A percentile compares a stretch with the other conserved stretches of the same genome.
Conservation (phyloP, 2,888 invertebrate species). For the Monochamus alternatus region DNA sequence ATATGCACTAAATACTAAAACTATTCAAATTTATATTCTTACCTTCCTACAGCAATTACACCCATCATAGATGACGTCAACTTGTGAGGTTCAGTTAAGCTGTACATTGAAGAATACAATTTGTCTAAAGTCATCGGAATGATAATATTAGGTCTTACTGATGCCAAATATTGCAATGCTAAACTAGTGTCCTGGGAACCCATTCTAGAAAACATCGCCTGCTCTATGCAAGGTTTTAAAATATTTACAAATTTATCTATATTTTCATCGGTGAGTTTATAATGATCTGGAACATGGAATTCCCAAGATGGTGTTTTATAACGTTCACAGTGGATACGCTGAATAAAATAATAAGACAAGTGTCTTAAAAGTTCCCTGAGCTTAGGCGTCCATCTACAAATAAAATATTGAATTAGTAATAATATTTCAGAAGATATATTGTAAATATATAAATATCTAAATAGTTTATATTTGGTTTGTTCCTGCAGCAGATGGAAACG, state of each 20-base stretch:
- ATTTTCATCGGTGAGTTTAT: constrained; percentile 84
- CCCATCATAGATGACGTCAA: constrained; percentile 82
- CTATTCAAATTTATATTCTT: constrained; percentile 6
- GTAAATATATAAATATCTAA: too few species aligned
- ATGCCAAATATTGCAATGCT: constrained; percentile 84
- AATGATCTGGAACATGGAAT: constrained; percentile 77
- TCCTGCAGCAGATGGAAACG: too few species aligned
- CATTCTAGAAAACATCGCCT: constrained; percentile 85
- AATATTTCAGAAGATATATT: too few species aligned
- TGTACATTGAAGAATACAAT: constrained; percentile 86
- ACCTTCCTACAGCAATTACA: constrained; percentile 79
- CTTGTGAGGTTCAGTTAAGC: constrained; percentile 91
- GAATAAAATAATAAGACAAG: constrained; percentile 78
- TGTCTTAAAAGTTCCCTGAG: constrained; percentile 80
- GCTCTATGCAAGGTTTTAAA: constrained; percentile 82
- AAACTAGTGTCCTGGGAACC: constrained; percentile 77
- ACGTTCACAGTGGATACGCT: constrained; percentile 79
- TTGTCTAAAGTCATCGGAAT: constrained; percentile 88
- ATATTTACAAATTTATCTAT: constrained; percentile 86
- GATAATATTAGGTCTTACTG: constrained; percentile 85
- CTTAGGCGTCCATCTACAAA: constrained; percentile 79
- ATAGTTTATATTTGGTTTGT: too few species aligned
- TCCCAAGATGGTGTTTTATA: constrained; percentile 79
- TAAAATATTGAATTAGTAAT: background rate
- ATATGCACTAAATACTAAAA: too few species aligned